Base-by-base conservation (phyloP, 2,888 invertebrate species). In the Lordiphosa fenestrarum region DNA sequence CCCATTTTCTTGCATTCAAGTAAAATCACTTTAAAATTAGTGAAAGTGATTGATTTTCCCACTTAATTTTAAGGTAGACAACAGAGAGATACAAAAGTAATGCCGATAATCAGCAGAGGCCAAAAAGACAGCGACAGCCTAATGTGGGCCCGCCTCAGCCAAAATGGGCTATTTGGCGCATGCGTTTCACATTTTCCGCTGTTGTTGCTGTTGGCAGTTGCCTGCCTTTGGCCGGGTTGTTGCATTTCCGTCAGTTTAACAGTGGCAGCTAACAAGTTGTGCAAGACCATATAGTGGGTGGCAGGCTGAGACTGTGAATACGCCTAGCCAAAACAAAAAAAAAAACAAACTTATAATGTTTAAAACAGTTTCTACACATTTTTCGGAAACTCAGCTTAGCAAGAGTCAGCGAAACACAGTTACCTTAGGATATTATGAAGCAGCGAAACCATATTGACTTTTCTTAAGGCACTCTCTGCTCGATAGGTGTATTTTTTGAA, bases 21-120 rank as follows among this genome's bases (percentile, higher is more conserved):
- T 58, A 70, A 81, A 77, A 75, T 69, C 70, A 80, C 68, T 77
- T 71, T 80, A 66, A 80, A 85, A 83, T 80, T 83, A 80, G 80
- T 80, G 80, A 80, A 80, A 80, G 80, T 80, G 80, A 80, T 80
- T 80, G 80, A 80, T 80, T 80, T 84, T 80, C 62, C 64, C 84
- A 85, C 85, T 78, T 78, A 70, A 71, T 82, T 84, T 82, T 65
- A 52, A 53, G 78, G 52, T 69, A 76, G 68, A 69, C 71, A 77
- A 61, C 64, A 62, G 25, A 42, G 60, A 44, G 46, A 62, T 40
- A 59, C 41, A 59, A 63, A 64, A 47, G 65, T 78, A 78, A 84
- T 78, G 80, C 66, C 72, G 85, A 78, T 78, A 78, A 84, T 84
- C 85, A 84, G 85, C 46, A 39, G 60, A 50, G 61, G 68, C 62